A percentile compares a stretch with the other conserved stretches of the same genome.
Conservation (phyloP, 2,797 vertebrate genomes). For the Thalassophryne amazonica region DNA sequence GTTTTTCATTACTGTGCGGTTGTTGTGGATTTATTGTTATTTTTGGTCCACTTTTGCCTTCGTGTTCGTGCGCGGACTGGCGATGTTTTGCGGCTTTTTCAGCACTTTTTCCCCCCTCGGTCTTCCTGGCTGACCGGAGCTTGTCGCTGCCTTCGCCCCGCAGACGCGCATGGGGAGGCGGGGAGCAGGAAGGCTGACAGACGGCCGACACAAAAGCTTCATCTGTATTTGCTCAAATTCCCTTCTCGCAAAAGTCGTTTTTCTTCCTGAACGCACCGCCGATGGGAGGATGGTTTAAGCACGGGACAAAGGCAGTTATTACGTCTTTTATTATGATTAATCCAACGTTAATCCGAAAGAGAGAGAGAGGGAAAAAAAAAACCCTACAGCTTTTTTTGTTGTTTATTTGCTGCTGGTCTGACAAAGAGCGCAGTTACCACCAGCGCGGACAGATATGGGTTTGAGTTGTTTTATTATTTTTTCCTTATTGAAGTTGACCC, state of each 20-base stretch:
- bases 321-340: slow-evolving; percentile 74
- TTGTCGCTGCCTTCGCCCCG: slow-evolving; percentile 34
- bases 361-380: too few species aligned
- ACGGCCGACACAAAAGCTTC: slow-evolving; percentile 71
- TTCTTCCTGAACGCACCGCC: slow-evolving; percentile 17
- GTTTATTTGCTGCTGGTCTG: slow-evolving; percentile 75
- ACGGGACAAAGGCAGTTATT: slow-evolving; percentile 66
- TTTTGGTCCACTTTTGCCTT: not conserved
- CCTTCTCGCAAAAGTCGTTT: slow-evolving; percentile 44
- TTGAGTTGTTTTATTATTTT: not conserved
- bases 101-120: slow-evolving; percentile 21
- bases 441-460: slow-evolving; percentile 29
- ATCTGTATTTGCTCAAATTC: slow-evolving; percentile 30
- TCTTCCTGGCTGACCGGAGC: slow-evolving; percentile 25
- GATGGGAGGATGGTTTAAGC: slow-evolving; percentile 28
- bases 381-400: slow-evolving; percentile 69
- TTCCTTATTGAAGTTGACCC: slow-evolving; percentile 14
- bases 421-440: slow-evolving; percentile 76
- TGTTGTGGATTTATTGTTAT: too few species aligned
- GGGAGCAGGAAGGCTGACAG: too few species aligned
- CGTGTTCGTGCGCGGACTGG: not conserved
- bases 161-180: too few species aligned
- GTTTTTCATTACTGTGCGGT: slow-evolving; percentile 5
- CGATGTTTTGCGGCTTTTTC: not conserved
- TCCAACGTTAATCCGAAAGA: slow-evolving; percentile 69